Conservation (phyloP, 2,888 invertebrate species). For the Smittia sp. region DNA sequence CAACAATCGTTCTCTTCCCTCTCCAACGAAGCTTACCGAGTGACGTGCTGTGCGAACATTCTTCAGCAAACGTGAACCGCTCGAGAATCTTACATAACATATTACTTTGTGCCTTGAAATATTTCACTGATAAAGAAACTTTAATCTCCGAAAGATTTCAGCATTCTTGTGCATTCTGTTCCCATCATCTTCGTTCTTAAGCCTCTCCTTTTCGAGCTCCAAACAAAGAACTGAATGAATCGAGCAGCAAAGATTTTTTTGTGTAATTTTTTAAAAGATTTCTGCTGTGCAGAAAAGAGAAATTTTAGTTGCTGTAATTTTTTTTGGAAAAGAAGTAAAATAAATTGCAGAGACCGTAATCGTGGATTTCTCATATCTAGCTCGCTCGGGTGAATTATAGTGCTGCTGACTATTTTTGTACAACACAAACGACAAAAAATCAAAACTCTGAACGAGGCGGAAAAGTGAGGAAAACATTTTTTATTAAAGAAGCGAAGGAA, state of each 20-base stretch:
- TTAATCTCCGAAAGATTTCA: conserved; percentile 1
- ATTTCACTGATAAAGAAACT: conserved; percentile 7
- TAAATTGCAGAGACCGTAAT: conserved; percentile 16
- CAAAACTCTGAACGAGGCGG: too few relatives aligned
- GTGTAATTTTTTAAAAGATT: conserved; percentile 3
- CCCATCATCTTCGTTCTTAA: conserved; percentile 2
- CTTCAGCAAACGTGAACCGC: too few relatives aligned
- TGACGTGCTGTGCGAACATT: too few relatives aligned
- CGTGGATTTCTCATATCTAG: neutral
- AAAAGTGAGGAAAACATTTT: neutral
- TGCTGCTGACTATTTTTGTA: neutral
- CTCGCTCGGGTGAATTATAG: conserved; percentile 15
- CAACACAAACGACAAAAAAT: neutral
- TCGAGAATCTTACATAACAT: neutral
- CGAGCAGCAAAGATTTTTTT: neutral
- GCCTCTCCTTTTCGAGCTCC: neutral
- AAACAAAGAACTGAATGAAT: conserved; percentile 25
- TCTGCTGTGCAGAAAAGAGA: conserved; percentile 41
- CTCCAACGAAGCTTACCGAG: too few relatives aligned
- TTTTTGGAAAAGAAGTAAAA: neutral
- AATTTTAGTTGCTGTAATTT: conserved; percentile 19
- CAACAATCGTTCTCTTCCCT: too few relatives aligned
- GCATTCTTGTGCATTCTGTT: conserved; percentile 9
- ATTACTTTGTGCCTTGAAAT: neutral
- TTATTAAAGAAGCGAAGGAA: neutral